Evolutionary conservation across 2,888 invertebrate species (phyloP), one percentile per base, ranked within the genome.

Genomic region (Ephialtes manifestator): DNA sequence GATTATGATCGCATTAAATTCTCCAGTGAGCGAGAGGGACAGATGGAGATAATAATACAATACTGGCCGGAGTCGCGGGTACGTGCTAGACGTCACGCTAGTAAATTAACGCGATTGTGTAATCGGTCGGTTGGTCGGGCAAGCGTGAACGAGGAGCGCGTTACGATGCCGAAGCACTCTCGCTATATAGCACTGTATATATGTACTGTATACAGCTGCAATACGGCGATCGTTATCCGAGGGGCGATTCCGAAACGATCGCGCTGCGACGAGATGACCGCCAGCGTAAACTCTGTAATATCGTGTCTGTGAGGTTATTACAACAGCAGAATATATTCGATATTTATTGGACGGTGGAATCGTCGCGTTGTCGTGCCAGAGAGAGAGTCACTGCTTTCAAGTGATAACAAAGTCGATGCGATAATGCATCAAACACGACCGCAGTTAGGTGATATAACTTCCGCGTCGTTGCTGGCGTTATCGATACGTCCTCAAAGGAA

Each of bases 31-130:
- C 18, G 80, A 74, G 72, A 58, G 35, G 35, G 20, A 15, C 13
- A 35, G 31, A 58, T 1, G 53, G 53, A 58, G 31, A 58, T 71
- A 67, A 71, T 63, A 46, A 80, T 53, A 79, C 35, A 68, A 80
- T 72, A 80, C 43, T 46, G 31, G 55, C 70, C 60, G 39, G 43
- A 74, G 24, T 24, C 11, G 43, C 46, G 65, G 70, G 51, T 84
- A 84, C 84, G 84, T 81, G 84, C 77, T 51, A 70, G 77, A 71
- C 76, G 81, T 84, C 84, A 84, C 80, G 84, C 71, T 76, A 43
- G 81, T 67, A 77, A 48, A 81, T 84, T 84, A 55, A 31, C 76
- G 60, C 72, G 76, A 84, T 84, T 81, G 81, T 77, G 77, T 70
- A 84, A 84, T 80, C 71, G 68, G 65, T 70, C 80, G 63, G 55